These are phyloP conservation scores for Nerophis lumbriciformis DNA, from an alignment of 2,113 vertebrate species.

Conservation along the genomic window DNA sequence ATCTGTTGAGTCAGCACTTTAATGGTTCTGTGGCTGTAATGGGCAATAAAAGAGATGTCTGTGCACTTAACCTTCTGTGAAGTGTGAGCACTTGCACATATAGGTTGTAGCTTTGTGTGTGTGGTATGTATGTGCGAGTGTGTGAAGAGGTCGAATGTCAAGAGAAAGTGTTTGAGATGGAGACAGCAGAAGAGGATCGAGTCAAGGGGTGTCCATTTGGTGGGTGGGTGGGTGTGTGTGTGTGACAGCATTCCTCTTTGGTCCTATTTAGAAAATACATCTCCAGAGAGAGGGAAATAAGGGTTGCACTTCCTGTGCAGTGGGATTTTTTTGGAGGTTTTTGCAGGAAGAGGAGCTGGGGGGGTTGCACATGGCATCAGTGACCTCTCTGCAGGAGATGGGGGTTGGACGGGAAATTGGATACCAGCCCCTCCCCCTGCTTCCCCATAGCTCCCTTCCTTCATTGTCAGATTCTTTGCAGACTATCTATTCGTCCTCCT, in stretches of 20 bases:
- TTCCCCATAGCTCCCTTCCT: constrained; percentile 11
- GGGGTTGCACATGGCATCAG: background rate
- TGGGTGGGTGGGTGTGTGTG: constrained; percentile 6
- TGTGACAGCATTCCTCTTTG: constrained; percentile 24
- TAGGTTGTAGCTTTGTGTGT: background rate
- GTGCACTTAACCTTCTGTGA: constrained; percentile 41
- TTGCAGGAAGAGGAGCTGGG: background rate
- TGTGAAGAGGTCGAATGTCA: constrained; percentile 18
- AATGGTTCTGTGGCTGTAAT: constrained; percentile 32
- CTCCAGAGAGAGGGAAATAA: constrained; percentile 26
- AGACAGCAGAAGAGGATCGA: constrained; percentile 23
- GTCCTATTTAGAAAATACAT: constrained; percentile 23
- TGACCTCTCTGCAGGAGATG: constrained; percentile 38
- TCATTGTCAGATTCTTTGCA: constrained; percentile 21
- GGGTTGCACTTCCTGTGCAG: constrained; percentile 54
- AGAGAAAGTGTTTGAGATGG: constrained; percentile 23
- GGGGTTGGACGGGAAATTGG: constrained; percentile 43
- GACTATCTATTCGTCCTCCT: constrained; percentile 1
- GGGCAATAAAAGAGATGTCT: constrained; percentile 32
- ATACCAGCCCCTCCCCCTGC: constrained; percentile 31
- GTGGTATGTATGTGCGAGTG: background rate
- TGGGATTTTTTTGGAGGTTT: constrained; percentile 41
- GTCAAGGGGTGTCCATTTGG: constrained; percentile 36
- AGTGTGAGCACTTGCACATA: constrained; percentile 13
- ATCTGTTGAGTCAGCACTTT: constrained; percentile 27